Evolutionary conservation across 1,140 invertebrate genomes (phyloP).

Genomic region (Helicoverpa zea): DNA sequence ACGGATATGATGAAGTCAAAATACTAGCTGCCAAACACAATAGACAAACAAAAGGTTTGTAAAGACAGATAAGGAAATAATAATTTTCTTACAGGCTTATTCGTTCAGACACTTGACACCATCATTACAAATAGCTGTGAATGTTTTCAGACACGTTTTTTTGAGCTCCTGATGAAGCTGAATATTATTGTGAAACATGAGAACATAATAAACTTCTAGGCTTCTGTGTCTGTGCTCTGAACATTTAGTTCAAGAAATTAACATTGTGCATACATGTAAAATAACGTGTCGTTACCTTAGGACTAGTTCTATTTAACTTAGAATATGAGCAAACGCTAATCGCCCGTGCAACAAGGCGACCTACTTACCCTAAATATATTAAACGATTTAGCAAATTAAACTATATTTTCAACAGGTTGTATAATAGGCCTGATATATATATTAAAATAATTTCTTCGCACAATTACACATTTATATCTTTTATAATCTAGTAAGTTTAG

Average conservation of each 20-base stretch:
- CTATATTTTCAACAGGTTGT: conserved; percentile 33
- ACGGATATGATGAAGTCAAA: conserved; percentile 27
- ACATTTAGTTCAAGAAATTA: background rate
- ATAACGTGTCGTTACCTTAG: background rate
- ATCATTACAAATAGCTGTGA: too few species aligned
- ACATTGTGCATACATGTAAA: conserved; percentile 2
- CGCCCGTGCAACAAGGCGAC: conserved; percentile 5
- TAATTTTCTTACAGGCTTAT: too few species aligned
- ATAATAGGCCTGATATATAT: conserved; percentile 41
- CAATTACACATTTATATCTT: background rate
- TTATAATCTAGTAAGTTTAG: conserved; percentile 32
- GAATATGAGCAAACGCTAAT: conserved; percentile 30
- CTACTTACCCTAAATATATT: conserved; percentile 38
- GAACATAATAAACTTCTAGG: background rate
- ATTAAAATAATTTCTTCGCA: conserved; percentile 37
- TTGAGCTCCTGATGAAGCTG: too few species aligned
- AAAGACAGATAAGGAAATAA: background rate
- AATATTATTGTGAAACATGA: too few species aligned
- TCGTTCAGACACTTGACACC: too few species aligned
- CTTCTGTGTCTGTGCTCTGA: background rate
- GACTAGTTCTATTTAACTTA: conserved; percentile 7
- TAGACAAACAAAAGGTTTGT: background rate
- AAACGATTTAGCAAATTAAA: conserved; percentile 42
- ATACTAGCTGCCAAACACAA: conserved; percentile 11
- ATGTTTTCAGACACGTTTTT: too few species aligned